A percentile compares a stretch with the other conserved stretches of the same genome.
These are phyloP conservation scores for Tonatia bakeri DNA, from an alignment of 2,113 vertebrate species.

Conservation along the genomic window DNA sequence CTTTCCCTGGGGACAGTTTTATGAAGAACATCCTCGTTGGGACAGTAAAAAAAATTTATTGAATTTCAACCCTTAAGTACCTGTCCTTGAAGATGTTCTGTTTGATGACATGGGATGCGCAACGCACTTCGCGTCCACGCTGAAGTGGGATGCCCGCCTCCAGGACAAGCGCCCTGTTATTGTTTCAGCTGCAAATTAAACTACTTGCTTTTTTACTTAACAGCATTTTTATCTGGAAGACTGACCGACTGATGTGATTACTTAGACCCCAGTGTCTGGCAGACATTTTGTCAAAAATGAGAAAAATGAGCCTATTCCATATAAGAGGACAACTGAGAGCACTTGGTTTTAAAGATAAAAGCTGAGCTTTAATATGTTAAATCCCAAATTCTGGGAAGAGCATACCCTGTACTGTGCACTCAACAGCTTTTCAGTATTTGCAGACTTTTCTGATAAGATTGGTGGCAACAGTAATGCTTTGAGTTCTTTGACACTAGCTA, in stretches of 20 bases:
- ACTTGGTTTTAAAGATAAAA: not conserved
- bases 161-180: accelerated
- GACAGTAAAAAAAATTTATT: not conserved
- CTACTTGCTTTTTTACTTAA: not conserved
- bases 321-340: not conserved
- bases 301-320: not conserved
- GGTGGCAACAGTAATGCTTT: not conserved
- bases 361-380: not conserved
- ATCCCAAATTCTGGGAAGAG: not conserved
- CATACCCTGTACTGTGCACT: no score
- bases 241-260: not conserved
- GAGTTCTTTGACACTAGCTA: not conserved
- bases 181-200: not conserved
- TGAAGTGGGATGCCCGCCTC: not conserved
- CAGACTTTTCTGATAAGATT: not conserved
- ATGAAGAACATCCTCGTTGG: not conserved
- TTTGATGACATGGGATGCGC: not conserved
- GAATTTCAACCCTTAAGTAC: not conserved
- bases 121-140: accelerated
- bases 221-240: not conserved
- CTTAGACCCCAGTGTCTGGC: not conserved
- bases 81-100: not conserved
- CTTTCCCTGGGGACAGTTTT: accelerated
- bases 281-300: not conserved
- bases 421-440: not conserved